A percentile compares a stretch with the other conserved stretches of the same genome.
Conservation (phyloP, 2,797 vertebrate genomes). For the Smutsia temminckii region DNA sequence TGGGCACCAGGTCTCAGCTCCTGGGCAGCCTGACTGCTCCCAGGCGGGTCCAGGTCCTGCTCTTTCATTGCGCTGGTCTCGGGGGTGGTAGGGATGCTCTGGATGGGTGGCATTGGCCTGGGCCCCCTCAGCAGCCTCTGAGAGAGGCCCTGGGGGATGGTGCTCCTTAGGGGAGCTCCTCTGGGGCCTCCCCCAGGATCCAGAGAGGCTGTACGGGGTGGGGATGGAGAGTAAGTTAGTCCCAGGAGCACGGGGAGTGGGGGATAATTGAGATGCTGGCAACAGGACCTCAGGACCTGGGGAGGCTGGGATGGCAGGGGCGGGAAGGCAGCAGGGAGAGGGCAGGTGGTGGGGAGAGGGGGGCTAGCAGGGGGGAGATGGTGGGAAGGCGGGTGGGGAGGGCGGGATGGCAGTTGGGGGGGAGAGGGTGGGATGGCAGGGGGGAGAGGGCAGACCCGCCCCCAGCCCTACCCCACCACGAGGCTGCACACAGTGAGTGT, state of each 20-base stretch:
- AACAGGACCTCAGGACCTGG: not conserved
- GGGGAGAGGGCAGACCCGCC: not conserved
- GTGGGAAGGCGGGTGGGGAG: not conserved
- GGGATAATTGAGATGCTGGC: not conserved
- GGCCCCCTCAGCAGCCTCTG: constrained; percentile 73
- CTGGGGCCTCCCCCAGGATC: constrained; percentile 1
- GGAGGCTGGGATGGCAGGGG: not conserved
- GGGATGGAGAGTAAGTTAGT: not conserved
- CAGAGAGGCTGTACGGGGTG: not conserved
- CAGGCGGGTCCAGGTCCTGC: not conserved
- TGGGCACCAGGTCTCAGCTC: not conserved
- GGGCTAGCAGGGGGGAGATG: too few species aligned
- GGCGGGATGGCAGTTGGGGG: not conserved
- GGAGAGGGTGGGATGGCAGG: not conserved
- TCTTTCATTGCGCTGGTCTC: constrained; percentile 27
- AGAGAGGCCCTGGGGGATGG: constrained; percentile 48
- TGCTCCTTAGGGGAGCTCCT: constrained; percentile 54
- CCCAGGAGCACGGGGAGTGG: not conserved
- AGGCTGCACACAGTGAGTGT: not conserved
- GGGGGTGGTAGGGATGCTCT: constrained; percentile 66
- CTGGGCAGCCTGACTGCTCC: not conserved
- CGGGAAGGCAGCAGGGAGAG: too few species aligned
- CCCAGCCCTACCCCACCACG: not conserved
- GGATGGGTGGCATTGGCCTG: constrained; percentile 76
- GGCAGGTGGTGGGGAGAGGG: not conserved